phyloP scores from a whole-genome alignment of 2,888 invertebrate species.

The Callimorpha dominula region DNA sequence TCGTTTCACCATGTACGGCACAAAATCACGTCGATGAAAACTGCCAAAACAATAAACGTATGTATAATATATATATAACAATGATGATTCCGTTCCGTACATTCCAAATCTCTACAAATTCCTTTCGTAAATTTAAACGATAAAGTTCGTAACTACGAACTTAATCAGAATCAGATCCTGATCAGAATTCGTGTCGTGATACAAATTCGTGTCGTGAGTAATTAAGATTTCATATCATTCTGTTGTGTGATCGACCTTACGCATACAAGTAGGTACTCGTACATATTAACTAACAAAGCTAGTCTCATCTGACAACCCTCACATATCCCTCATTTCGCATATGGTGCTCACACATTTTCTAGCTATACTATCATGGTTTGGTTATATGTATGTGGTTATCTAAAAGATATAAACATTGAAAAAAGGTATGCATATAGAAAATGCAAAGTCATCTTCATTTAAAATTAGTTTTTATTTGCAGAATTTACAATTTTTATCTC shows the following conservation, averaged over 20 bases:
- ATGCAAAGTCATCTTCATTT: constrained; percentile 12
- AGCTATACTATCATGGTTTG: background rate
- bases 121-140: background rate
- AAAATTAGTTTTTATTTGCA: background rate
- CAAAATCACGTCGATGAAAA: no score
- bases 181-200: background rate
- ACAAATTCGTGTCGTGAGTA: background rate
- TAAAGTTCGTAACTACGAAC: background rate
- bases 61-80: no score
- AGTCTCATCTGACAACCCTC: background rate
- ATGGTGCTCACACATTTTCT: background rate
- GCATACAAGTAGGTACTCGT: background rate
- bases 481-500: constrained; percentile 12
- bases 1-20: no score
- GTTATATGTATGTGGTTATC: background rate
- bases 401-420: background rate
- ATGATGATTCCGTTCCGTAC: no score
- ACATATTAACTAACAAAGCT: background rate
- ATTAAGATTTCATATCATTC: background rate
- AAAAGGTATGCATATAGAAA: background rate
- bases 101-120: background rate
- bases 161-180: background rate
- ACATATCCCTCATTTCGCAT: background rate
- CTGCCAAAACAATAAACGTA: no score
- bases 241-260: background rate